Base-by-base conservation (phyloP, 1,140 invertebrate species). In the Drosophila grimshawi region DNA sequence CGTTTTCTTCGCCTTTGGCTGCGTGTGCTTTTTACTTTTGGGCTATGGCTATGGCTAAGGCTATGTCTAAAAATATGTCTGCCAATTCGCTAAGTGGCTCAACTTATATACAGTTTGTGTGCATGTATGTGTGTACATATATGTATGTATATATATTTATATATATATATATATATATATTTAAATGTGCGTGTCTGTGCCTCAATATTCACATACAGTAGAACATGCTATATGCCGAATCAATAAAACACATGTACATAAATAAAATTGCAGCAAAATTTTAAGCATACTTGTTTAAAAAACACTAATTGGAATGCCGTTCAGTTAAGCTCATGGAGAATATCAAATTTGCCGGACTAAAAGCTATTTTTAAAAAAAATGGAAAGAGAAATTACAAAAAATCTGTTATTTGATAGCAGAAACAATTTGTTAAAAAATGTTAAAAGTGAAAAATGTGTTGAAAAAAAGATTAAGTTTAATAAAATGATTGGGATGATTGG, bases 1-100 rank as follows among this genome's bases (percentile, higher is more conserved):
- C 60, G 39, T 35, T 33, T 43, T 48, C 43, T n/a, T 48, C 46
- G 46, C 2, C 56, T 60, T 60, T 69, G 48, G 68, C 62, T 61
- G 70, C 64, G 64, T 68, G 65, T 68, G 70, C 64, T 69, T 83
- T 79, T 85, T 83, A 76, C 68, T 85, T 80, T 80, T 69, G 63
- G 72, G 67, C 61, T 73, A 62, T 62, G 67, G 76, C 72, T 56
- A 70, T 59, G 39, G 72, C 72, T 86, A 83, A 88, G 67, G 76
- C 72, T 56, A 70, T 59, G 39, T 66, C 72, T 86, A 83, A 88
- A 86, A 86, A 86, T 88, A 86, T 86, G 83, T 79, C 82, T 60
- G 83, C 83, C 82, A 86, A 88, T 86, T 86, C 83, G 76, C 68
- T 86, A 86, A 86, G 82, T 86, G 83, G 82, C 83, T 80, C 79